Conservation (phyloP, 2,888 invertebrate genomes). For the Andrena hattorfiana region DNA sequence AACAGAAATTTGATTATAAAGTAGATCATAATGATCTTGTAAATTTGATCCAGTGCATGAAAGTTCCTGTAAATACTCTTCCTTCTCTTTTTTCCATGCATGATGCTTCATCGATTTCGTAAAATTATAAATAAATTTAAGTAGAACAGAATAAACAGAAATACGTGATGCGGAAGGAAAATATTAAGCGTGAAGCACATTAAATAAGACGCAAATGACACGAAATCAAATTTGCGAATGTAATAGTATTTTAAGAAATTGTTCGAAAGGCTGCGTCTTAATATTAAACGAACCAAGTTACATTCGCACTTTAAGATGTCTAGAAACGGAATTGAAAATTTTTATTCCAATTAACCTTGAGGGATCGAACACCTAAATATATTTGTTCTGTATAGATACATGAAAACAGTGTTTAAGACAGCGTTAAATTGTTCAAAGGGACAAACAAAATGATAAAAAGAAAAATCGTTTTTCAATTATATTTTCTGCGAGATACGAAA, state of each 20-base stretch:
- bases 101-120: slow-evolving; percentile 39
- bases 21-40: not conserved
- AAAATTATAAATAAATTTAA: not conserved
- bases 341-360: too few species aligned
- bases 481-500: too few species aligned
- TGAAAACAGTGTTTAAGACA: too few species aligned
- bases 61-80: slow-evolving; percentile 46
- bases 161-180: not conserved
- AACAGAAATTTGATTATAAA: not conserved
- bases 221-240: not conserved
- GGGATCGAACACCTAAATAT: too few species aligned
- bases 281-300: not conserved
- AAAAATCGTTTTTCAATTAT: too few species aligned
- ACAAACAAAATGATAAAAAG: too few species aligned
- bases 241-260: not conserved
- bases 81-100: slow-evolving; percentile 39
- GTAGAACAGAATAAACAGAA: not conserved
- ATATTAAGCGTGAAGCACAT: not conserved
- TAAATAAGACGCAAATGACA: not conserved
- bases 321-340: not conserved
- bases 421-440: too few species aligned
- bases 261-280: not conserved
- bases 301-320: too few species aligned
- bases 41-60: slow-evolving; percentile 42
- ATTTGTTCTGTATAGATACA: too few species aligned